phyloP scores from a whole-genome alignment of 2,113 vertebrate species.

The Serinus canaria region DNA sequence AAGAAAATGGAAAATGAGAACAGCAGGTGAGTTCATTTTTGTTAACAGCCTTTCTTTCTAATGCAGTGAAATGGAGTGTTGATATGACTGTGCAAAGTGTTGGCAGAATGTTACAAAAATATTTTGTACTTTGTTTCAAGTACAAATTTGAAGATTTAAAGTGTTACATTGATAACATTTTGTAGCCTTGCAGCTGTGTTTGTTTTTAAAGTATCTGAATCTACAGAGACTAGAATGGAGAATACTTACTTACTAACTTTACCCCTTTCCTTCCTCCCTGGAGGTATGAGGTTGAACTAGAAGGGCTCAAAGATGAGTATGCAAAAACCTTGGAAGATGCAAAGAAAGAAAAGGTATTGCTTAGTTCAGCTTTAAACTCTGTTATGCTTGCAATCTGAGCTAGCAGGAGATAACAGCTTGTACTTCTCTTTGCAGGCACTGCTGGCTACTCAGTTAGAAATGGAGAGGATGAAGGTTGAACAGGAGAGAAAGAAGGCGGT shows the following conservation, averaged over 20 bases:
- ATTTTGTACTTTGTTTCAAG: not conserved
- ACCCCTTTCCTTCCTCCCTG: not conserved
- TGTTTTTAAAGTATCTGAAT: not conserved
- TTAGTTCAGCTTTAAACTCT: not conserved
- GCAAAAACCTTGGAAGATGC: slow-evolving; percentile 85
- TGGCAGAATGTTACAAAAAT: not conserved
- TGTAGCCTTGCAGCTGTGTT: not conserved
- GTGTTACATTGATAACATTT: not conserved
- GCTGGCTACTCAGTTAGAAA: slow-evolving; percentile 91
- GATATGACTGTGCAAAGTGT: fast-evolving
- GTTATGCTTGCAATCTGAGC: not conserved
- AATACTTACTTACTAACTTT: not conserved
- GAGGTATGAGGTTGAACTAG: slow-evolving; percentile 89
- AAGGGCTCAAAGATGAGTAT: slow-evolving; percentile 89
- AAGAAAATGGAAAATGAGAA: slow-evolving; percentile 91
- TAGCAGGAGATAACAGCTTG: not conserved
- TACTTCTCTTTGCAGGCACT: slow-evolving; percentile 74
- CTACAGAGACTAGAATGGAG: not conserved
- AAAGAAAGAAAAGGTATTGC: slow-evolving; percentile 93
- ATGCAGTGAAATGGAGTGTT: not conserved
- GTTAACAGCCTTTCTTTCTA: not conserved
- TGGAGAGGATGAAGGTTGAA: slow-evolving; percentile 98
- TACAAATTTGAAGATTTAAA: not conserved
- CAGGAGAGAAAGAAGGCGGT: slow-evolving; percentile 95
- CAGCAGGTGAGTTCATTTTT: slow-evolving; percentile 77